These are phyloP conservation scores for Elephantulus edwardii DNA, from an alignment of 2,113 vertebrate species.

Conservation along the genomic window DNA sequence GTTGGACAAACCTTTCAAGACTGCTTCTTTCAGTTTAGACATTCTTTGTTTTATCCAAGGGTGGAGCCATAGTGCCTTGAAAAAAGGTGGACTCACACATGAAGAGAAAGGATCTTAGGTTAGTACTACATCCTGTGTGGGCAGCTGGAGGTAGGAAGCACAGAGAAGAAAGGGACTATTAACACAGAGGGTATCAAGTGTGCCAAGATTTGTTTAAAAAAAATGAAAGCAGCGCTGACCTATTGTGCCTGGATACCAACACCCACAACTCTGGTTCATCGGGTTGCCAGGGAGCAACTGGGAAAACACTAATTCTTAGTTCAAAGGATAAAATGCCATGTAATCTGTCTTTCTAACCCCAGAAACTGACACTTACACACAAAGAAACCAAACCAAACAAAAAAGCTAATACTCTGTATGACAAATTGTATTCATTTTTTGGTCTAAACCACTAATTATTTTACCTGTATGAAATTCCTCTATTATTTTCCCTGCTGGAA, in stretches of 20 bases:
- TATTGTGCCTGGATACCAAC: background rate
- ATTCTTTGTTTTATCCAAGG: background rate
- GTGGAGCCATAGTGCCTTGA: rapidly evolving
- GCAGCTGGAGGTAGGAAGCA: too few species aligned
- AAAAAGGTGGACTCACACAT: rapidly evolving
- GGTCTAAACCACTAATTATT: conserved; percentile 77
- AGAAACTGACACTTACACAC: conserved; percentile 60
- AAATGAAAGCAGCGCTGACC: rapidly evolving
- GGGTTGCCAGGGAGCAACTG: background rate
- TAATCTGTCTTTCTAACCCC: conserved; percentile 57
- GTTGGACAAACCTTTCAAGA: background rate
- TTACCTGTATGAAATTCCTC: conserved; percentile 77
- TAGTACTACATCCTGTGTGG: rapidly evolving
- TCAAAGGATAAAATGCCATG: conserved; percentile 61
- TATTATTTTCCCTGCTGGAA: conserved; percentile 78
- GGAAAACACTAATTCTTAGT: conserved; percentile 17
- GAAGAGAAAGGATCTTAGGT: too few species aligned
- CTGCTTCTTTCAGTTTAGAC: background rate
- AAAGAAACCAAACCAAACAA: too few species aligned
- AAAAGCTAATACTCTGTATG: conserved; percentile 63
- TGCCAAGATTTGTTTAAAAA: background rate
- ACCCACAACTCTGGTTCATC: background rate
- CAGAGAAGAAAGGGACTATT: background rate
- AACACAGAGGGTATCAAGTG: background rate
- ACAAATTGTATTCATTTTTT: conserved; percentile 69